phyloP scores from a whole-genome alignment of 1,140 invertebrate species.

The Orius insidiosus region DNA sequence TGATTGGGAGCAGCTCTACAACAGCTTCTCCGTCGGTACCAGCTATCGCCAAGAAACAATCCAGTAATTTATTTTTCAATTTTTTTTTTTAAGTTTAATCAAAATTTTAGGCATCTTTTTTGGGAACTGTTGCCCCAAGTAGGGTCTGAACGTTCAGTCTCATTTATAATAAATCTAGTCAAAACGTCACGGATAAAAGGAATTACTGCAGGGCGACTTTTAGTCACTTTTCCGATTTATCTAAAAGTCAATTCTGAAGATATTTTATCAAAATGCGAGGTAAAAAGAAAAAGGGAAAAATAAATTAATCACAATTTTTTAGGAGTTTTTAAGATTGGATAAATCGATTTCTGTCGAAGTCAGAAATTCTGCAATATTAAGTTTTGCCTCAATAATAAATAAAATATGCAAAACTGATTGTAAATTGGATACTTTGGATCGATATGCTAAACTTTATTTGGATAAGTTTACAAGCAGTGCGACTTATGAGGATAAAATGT shows the following conservation, averaged over 20 bases:
- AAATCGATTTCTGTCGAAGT: conserved; percentile 30
- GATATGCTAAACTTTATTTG: conserved; percentile 48
- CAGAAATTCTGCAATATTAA: conserved; percentile 43
- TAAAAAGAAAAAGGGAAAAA: conserved; percentile 12
- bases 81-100: no score
- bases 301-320: conserved; percentile 16
- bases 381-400: conserved; percentile 47
- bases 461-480: conserved; percentile 42
- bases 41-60: conserved; percentile 43
- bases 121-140: conserved; percentile 50
- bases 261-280: conserved; percentile 27
- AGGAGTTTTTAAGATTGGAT: conserved; percentile 31
- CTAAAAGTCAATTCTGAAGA: conserved; percentile 34
- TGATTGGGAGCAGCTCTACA: conserved; percentile 32
- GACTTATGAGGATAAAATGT: conserved; percentile 44
- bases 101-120: conserved; percentile 40
- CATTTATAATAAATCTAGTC: conserved; percentile 44
- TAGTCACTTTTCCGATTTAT: conserved; percentile 40
- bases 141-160: conserved; percentile 40
- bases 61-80: no score
- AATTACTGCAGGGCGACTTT: conserved; percentile 33
- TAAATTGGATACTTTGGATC: conserved; percentile 43
- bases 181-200: conserved; percentile 36
- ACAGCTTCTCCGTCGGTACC: conserved; percentile 37
- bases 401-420: conserved; percentile 38